A percentile compares a stretch with the other conserved stretches of the same genome.
phyloP scores from a whole-genome alignment of 2,888 invertebrate species.

The Geophilus truncorum region DNA sequence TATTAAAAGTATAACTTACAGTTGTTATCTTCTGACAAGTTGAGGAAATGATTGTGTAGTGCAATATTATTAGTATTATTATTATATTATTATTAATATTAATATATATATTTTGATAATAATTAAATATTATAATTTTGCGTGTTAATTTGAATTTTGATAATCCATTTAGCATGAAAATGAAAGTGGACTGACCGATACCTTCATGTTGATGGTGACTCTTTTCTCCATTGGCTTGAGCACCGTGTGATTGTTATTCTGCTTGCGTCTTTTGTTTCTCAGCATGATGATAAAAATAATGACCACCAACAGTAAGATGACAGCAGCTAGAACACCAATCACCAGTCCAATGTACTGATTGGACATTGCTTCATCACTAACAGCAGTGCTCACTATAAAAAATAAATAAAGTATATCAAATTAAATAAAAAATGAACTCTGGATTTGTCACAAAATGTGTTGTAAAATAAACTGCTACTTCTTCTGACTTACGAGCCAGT shows the following conservation, averaged over 20 bases:
- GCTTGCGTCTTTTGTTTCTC: constrained; percentile 64
- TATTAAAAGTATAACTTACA: not conserved
- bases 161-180: constrained; percentile 26
- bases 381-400: constrained; percentile 39
- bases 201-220: constrained; percentile 65
- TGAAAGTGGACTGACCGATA: constrained; percentile 42
- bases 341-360: constrained; percentile 68
- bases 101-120: not conserved
- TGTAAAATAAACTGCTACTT: not conserved
- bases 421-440: not conserved
- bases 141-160: not conserved
- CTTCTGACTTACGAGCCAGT: not conserved
- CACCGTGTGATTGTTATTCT: constrained; percentile 49
- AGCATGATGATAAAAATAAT: constrained; percentile 68
- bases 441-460: not conserved
- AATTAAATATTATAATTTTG: not conserved
- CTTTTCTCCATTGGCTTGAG: constrained; percentile 57
- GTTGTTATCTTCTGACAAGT: not conserved
- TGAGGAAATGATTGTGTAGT: constrained; percentile 13
- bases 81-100: not conserved
- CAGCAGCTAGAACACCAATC: constrained; percentile 68
- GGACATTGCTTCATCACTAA: constrained; percentile 50
- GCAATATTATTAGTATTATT: not conserved
- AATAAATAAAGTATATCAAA: constrained; percentile 9
- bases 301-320: constrained; percentile 65